phyloP scores from a whole-genome alignment of 2,888 invertebrate species.

The Napeogenes sylphis region DNA sequence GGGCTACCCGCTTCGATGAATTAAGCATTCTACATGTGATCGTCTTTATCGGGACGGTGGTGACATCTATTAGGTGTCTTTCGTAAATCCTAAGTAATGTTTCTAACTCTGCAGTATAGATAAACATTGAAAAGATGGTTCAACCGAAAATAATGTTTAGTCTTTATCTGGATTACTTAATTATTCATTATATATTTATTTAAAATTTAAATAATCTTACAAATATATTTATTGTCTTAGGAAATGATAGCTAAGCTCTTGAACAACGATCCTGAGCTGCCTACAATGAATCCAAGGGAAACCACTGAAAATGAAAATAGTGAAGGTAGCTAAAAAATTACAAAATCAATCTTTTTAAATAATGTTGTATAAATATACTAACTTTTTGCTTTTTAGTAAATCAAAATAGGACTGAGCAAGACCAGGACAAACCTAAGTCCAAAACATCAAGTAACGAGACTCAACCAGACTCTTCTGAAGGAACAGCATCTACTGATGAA shows the following conservation, averaged over 20 bases:
- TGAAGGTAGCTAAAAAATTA: slow-evolving; percentile 17
- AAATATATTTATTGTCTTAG: slow-evolving; percentile 37
- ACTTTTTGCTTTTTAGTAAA: not conserved
- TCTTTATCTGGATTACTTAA: too few species aligned
- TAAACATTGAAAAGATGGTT: too few species aligned
- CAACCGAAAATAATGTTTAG: too few species aligned
- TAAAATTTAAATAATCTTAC: too few species aligned
- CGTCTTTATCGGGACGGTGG: too few species aligned
- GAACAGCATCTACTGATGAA: slow-evolving; percentile 34
- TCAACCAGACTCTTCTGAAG: slow-evolving; percentile 12
- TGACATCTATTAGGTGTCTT: too few species aligned
- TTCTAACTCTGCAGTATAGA: too few species aligned
- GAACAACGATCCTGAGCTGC: slow-evolving; percentile 53
- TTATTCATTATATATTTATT: too few species aligned
- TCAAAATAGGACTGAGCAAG: not conserved
- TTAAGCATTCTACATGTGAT: too few species aligned
- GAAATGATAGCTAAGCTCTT: slow-evolving; percentile 57
- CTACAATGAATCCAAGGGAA: slow-evolving; percentile 16
- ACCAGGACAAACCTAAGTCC: slow-evolving; percentile 2
- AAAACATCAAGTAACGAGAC: slow-evolving; percentile 9
- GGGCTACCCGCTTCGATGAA: too few species aligned
- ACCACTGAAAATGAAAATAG: slow-evolving; percentile 10
- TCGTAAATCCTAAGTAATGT: too few species aligned
- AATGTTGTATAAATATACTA: not conserved
- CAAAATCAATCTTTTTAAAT: slow-evolving; percentile 12